These are phyloP conservation scores for Phymatocera aterrima DNA, from an alignment of 2,888 invertebrate species.

Conservation along the genomic window DNA sequence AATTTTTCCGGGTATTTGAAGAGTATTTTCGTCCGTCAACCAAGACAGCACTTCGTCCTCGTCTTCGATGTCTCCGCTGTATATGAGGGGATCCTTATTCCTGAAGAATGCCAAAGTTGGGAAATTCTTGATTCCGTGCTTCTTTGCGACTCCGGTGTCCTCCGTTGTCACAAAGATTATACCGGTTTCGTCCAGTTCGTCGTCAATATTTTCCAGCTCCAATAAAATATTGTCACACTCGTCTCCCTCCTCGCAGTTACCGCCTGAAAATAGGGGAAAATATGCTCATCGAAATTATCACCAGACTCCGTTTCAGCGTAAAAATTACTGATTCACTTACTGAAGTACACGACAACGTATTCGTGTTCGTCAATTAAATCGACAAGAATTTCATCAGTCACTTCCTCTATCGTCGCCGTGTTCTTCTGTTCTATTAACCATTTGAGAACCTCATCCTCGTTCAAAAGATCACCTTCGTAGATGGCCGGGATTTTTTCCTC, in stretches of 20 bases:
- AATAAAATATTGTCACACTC: slow-evolving; percentile 90
- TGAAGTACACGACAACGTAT: slow-evolving; percentile 96
- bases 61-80: slow-evolving; percentile 90
- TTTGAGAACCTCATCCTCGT: slow-evolving; percentile 93
- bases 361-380: slow-evolving; percentile 93
- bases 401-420: slow-evolving; percentile 94
- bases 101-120: slow-evolving; percentile 93
- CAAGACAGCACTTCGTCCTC: slow-evolving; percentile 94
- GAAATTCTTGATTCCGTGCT: slow-evolving; percentile 89
- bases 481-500: slow-evolving; percentile 94
- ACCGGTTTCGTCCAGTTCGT: slow-evolving; percentile 94
- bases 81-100: slow-evolving; percentile 92
- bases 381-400: slow-evolving; percentile 92
- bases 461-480: slow-evolving; percentile 93
- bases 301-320: no score
- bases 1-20: slow-evolving; percentile 94
- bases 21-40: slow-evolving; percentile 93
- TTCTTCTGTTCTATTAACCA: slow-evolving; percentile 93
- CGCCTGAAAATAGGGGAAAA: slow-evolving; percentile 76
- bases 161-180: slow-evolving; percentile 96
- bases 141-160: slow-evolving; percentile 87
- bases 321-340: slow-evolving; percentile 80
- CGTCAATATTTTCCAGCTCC: slow-evolving; percentile 94
- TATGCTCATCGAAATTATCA: not conserved
- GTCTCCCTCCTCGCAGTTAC: slow-evolving; percentile 91